A percentile compares a stretch with the other conserved stretches of the same genome.
Conservation (phyloP, 92 coral and sea anemone genomes). For the Phenganax stokvisi region DNA sequence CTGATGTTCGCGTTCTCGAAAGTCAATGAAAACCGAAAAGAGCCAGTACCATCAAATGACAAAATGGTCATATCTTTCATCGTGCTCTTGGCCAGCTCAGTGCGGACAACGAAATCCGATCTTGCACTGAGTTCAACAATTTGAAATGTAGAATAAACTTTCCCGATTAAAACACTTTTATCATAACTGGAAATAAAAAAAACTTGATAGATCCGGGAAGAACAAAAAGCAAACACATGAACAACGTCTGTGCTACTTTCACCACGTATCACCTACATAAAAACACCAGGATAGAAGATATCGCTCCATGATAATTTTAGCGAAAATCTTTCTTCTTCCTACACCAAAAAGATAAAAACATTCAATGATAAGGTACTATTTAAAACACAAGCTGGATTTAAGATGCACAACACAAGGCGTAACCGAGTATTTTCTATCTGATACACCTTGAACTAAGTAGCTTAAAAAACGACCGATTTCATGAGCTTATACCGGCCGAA, state of each 20-base stretch:
- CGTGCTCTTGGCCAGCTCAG: neutral
- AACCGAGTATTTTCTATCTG: too few species aligned
- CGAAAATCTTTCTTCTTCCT: constrained; percentile 16
- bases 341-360: neutral
- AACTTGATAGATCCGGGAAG: neutral
- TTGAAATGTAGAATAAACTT: neutral
- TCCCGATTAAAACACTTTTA: constrained; percentile 4
- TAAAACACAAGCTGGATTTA: too few species aligned
- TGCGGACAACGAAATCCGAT: neutral
- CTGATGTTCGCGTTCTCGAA: constrained; percentile 26
- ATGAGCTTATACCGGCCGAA: too few species aligned
- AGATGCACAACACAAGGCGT: too few species aligned
- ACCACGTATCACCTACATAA: constrained; percentile 10
- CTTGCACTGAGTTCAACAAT: constrained; percentile 20
- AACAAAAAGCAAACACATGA: neutral
- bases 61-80: neutral
- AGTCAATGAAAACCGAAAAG: constrained; percentile 1
- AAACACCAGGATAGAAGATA: neutral
- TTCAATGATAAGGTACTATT: neutral
- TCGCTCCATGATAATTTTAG: constrained; percentile 8
- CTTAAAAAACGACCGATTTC: neutral
- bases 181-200: constrained; percentile 11
- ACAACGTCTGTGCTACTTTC: neutral
- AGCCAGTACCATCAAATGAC: constrained; percentile 27
- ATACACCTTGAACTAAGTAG: too few species aligned